Evolutionary conservation across 1,140 invertebrate genomes (phyloP), one percentile per base, ranked within the genome.

Genomic region (Bombus picipes): DNA sequence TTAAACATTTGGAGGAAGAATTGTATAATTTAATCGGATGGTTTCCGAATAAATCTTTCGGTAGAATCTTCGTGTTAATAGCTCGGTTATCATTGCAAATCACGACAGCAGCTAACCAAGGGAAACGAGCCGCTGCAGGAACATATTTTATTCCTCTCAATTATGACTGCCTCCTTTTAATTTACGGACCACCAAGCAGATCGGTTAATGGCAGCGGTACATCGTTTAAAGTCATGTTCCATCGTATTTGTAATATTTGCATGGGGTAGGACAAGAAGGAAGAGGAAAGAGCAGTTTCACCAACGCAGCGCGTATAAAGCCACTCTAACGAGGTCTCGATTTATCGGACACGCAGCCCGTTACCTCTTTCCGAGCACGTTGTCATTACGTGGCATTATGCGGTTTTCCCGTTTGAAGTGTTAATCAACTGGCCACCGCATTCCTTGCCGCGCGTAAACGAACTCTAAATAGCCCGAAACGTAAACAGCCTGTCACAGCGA

Each of bases 381-480:
- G 91, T 86, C 91, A 88, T 92, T 92, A 90, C 80, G 87, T 62
- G 78, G 86, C 74, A 92, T 92, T 92, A 92, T 91, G 91, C 76
- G 91, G 91, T 87, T 92, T 91, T 86, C 74, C 79, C 82, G 85
- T 90, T 92, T 91, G 83, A 90, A 92, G 88, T 86, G 88, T 91
- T 92, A 92, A 92, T 91, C 87, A 91, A 90, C 75, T 77, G 82
- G 59, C 82, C 77, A 75, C 65, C 71, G 70, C 76, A 71, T 81
- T 80, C 87, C 81, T 37, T 59, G 32, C 59, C 79, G 75, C 68
- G 78, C 85, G 87, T 77, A 88, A 91, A 88, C 89, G 66, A 89
- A 87, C 81, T 89, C 84, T 90, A 90, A 91, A 91, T 89, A 81
- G 66, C 68, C 59, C 76, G 72, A 89, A 91, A 90, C 83, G 86